Evolutionary conservation across 2,797 vertebrate species (phyloP).

Genomic region (Sebastes oblongus): DNA sequence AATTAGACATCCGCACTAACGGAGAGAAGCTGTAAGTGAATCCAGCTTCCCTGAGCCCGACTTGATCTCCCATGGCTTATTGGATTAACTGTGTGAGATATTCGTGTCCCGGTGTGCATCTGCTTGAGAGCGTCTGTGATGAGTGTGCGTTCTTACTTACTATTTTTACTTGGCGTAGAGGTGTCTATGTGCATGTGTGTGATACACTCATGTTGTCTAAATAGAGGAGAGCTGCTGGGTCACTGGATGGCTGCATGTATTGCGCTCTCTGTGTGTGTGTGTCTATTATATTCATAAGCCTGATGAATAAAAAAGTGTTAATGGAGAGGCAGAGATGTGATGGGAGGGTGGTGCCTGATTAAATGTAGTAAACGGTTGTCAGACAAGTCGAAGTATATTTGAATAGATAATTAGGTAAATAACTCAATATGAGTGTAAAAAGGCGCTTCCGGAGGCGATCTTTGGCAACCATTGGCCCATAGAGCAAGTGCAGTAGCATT

Average conservation of each 20-base stretch:
- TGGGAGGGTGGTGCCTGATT: neutral
- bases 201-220: conserved; percentile 29
- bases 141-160: conserved; percentile 7
- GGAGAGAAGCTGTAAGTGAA: conserved; percentile 27
- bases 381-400: neutral
- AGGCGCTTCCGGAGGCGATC: too few species aligned
- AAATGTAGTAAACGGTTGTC: neutral
- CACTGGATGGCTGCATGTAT: neutral
- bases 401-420: neutral
- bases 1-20: conserved; percentile 12
- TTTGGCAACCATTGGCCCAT: too few species aligned
- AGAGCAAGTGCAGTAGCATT: too few species aligned
- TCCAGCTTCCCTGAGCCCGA: conserved; percentile 11
- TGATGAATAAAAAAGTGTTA: neutral
- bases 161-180: conserved; percentile 10
- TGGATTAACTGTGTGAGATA: conserved; percentile 49
- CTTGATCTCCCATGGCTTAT: conserved; percentile 49
- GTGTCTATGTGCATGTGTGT: neutral
- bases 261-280: neutral
- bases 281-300: neutral
- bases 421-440: too few species aligned
- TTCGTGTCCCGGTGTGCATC: conserved; percentile 18
- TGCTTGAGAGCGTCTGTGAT: neutral
- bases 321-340: neutral
- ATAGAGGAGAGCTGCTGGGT: conserved; percentile 28